Percentiles rank a stretch among this genome's conserved stretches.
phyloP scores from a whole-genome alignment of 2,888 invertebrate genomes.

The Spilarctia lutea region DNA sequence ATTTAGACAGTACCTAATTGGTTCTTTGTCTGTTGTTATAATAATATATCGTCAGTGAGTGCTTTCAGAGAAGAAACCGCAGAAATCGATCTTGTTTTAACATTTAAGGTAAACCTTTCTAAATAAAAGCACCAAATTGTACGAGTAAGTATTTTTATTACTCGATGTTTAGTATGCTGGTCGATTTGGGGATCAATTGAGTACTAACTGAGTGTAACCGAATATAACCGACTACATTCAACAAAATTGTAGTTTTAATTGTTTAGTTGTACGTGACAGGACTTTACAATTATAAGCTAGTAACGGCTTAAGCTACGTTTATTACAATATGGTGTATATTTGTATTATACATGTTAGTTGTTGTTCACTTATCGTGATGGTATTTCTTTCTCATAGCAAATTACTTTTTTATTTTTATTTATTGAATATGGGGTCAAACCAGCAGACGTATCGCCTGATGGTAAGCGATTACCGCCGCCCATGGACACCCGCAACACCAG shows the following conservation, averaged over 20 bases:
- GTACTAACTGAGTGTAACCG: conserved; percentile 1
- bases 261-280: background rate
- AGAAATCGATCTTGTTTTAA: conserved; percentile 65
- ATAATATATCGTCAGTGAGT: conserved; percentile 52
- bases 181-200: conserved; percentile 57
- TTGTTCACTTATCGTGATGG: too few relatives aligned
- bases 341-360: too few relatives aligned
- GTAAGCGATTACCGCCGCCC: too few relatives aligned
- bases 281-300: background rate
- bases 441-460: too few relatives aligned
- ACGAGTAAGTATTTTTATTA: conserved; percentile 65
- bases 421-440: too few relatives aligned
- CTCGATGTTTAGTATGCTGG: conserved; percentile 55
- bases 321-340: too few relatives aligned
- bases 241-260: background rate
- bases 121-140: conserved; percentile 64
- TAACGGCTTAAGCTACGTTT: background rate
- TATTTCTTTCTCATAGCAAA: background rate
- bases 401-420: too few relatives aligned
- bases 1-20: conserved; percentile 49
- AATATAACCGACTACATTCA: background rate
- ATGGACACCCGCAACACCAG: too few relatives aligned
- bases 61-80: conserved; percentile 58
- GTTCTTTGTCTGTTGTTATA: conserved; percentile 58
- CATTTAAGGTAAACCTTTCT: conserved; percentile 60